Evolutionary conservation across 2,797 vertebrate species (phyloP).

Genomic region (Microhierax caerulescens): DNA sequence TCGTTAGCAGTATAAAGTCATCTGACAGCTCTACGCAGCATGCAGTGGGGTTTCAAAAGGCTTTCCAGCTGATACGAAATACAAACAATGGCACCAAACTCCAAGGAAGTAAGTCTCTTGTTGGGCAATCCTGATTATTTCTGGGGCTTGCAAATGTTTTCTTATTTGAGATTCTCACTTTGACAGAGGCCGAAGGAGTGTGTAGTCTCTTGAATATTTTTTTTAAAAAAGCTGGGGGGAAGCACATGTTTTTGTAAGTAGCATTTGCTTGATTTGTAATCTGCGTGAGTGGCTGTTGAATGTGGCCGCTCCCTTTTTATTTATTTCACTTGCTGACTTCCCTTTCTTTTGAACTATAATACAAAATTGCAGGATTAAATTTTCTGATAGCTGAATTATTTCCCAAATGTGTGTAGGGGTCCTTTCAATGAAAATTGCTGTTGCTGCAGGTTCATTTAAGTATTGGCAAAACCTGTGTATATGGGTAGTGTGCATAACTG

Average conservation of each 20-base stretch:
- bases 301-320: background rate
- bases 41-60: slow-evolving; percentile 91
- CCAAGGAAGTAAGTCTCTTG: slow-evolving; percentile 83
- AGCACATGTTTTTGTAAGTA: background rate
- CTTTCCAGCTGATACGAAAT: slow-evolving; percentile 93
- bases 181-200: background rate
- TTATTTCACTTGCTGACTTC: background rate
- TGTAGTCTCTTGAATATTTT: background rate
- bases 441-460: background rate
- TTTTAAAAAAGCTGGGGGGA: background rate
- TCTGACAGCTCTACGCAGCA: slow-evolving; percentile 92
- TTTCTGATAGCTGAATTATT: background rate
- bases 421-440: background rate
- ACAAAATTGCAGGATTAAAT: background rate
- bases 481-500: background rate
- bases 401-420: background rate
- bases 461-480: background rate
- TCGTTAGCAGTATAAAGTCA: slow-evolving; percentile 88
- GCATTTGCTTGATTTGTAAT: background rate
- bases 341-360: background rate
- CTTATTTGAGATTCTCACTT: background rate
- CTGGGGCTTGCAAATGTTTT: background rate
- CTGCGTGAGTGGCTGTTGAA: background rate
- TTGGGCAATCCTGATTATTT: background rate
- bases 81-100: slow-evolving; percentile 87